Percentiles rank a stretch among this genome's conserved stretches.
Evolutionary conservation across 23 tunicate genomes (phyloP).

Genomic region (Ascidia mentula): DNA sequence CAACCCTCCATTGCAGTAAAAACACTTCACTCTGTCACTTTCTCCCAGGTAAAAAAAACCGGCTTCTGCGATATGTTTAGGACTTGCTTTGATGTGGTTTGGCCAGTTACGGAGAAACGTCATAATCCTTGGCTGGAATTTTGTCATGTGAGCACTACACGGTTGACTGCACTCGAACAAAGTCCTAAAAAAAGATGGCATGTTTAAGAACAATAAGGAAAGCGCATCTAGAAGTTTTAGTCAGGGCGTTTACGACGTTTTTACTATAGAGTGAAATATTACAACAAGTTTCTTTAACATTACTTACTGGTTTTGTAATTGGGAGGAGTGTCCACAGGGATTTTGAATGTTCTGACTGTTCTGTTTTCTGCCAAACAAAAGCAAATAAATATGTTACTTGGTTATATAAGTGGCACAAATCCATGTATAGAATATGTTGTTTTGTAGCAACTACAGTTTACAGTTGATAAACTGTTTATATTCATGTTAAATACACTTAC

Average conservation of each 20-base stretch:
- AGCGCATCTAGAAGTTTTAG: too few relatives aligned
- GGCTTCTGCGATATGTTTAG: constrained; percentile 18
- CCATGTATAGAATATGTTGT: too few relatives aligned
- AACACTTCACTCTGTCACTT: constrained; percentile 18
- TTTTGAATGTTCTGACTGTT: not conserved
- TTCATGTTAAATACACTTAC: too few relatives aligned
- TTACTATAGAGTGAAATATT: too few relatives aligned
- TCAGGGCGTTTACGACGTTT: too few relatives aligned
- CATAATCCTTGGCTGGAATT: not conserved
- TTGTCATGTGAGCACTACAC: not conserved
- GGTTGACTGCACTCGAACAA: constrained; percentile 6
- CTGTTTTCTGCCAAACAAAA: not conserved
- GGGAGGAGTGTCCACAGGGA: not conserved
- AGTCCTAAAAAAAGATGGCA: too few relatives aligned
- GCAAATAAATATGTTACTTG: too few relatives aligned
- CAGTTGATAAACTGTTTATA: too few relatives aligned
- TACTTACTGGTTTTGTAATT: not conserved
- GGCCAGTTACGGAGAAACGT: constrained; percentile 28
- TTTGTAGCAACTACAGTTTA: too few relatives aligned
- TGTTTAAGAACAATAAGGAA: too few relatives aligned
- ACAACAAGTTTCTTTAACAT: too few relatives aligned
- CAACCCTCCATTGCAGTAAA: constrained; percentile 27
- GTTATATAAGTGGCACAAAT: too few relatives aligned
- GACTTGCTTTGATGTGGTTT: constrained; percentile 30
- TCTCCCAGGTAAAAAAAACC: constrained; percentile 14